Evolutionary conservation across 2,113 vertebrate genomes (phyloP), one percentile per base, ranked within the genome.

Genomic region (Pituophis catenifer): DNA sequence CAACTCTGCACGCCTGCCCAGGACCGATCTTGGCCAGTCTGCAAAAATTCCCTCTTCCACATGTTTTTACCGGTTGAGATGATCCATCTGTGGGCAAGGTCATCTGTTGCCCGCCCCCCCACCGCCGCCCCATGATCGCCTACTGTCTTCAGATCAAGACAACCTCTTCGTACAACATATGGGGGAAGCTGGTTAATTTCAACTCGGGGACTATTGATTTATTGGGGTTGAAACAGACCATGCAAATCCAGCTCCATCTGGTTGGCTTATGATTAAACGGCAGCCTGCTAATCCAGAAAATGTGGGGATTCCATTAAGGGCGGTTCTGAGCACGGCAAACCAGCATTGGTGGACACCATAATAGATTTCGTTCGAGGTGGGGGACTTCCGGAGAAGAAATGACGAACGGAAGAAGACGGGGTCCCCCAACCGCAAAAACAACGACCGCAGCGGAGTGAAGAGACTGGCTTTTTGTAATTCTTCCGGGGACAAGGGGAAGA

Each of bases 331-430:
- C 87, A 53, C 2, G 38, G 87, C 29, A 55, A 29, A 55, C 53
- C 5, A 70, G 65, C 29, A 5, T n/a, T 1, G 53, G 12, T 3
- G 19, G 33, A 33, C 52, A 5, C 52, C 87, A 55, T 53, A 6
- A 26, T 8, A 53, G 23, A 11, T 13, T 29, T 15, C 23, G 11
- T 53, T 52, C 13, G 12, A 7, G 86, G 44, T 52, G 59, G 62
- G 57, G 65, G 29, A 15, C 29, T 33, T 70, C 65, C 29, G 29
- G 58, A 12, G 65, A n/a, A 70, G 29, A 70, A 70, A n/a, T 1
- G 29, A 6, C 0, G 29, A 7, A 70, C 0, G 29, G 62, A 70
- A 70, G 65, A 70, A 1, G 1, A 4, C 1, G 0, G 48, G 44
- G 44, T n/a, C 29, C 15, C 29, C 62, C 5, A 2, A 70, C 5